These are phyloP conservation scores for Laothoe populi DNA, from an alignment of 2,888 invertebrate genomes.

Conservation along the genomic window DNA sequence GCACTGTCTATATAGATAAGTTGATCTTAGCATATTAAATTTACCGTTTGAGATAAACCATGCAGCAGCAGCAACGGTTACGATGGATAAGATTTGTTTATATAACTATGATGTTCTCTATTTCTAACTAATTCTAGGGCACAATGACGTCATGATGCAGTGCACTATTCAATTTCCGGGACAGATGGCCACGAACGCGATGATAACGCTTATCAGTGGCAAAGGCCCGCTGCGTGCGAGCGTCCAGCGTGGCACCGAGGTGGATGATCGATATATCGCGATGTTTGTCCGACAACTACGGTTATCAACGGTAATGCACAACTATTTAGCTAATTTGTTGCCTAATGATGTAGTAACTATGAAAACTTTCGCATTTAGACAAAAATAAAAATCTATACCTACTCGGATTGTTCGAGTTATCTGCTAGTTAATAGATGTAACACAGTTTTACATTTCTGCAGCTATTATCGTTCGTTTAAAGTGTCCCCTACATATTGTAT, in stretches of 20 bases:
- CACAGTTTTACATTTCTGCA: no score
- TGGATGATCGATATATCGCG: constrained; percentile 75
- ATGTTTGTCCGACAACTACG: constrained; percentile 50
- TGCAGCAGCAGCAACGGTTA: not conserved
- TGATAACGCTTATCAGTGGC: constrained; percentile 69
- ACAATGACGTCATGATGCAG: constrained; percentile 50
- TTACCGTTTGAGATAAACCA: constrained; percentile 8
- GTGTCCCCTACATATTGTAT: no score
- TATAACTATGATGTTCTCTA: constrained; percentile 14
- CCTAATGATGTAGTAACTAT: not conserved
- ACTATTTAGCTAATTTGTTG: constrained; percentile 23
- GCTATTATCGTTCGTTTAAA: no score
- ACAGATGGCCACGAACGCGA: constrained; percentile 62
- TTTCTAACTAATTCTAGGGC: constrained; percentile 18
- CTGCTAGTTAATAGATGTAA: no score
- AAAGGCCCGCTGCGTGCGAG: constrained; percentile 38
- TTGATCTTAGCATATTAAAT: constrained; percentile 11
- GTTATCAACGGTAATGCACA: constrained; percentile 23
- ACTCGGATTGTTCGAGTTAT: no score
- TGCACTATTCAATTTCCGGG: constrained; percentile 64
- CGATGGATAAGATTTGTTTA: not conserved
- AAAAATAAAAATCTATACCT: no score
- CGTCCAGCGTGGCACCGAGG: constrained; percentile 45
- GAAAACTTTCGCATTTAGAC: not conserved
- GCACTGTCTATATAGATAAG: not conserved